These are phyloP conservation scores for Athene noctua DNA, from an alignment of 2,113 vertebrate species.

Conservation along the genomic window DNA sequence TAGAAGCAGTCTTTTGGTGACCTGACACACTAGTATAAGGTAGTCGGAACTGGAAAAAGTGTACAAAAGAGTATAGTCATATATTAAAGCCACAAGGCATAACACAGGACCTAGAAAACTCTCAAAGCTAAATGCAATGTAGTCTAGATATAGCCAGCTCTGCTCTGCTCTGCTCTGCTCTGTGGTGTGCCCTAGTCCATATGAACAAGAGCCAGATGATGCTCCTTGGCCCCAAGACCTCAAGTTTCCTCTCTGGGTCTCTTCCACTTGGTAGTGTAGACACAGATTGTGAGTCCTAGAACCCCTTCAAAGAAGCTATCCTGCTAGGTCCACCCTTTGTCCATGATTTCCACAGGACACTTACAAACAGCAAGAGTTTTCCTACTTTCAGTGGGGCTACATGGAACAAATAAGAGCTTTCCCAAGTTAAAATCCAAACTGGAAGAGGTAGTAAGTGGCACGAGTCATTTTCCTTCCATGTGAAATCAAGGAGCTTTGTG, in stretches of 20 bases:
- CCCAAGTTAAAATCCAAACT: background rate
- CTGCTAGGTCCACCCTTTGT: background rate
- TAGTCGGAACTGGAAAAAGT: background rate
- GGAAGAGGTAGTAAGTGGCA: background rate
- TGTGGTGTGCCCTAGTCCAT: background rate
- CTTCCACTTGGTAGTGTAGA: background rate
- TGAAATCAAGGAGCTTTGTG: background rate
- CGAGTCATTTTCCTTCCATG: background rate
- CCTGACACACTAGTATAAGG: background rate
- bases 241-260: background rate
- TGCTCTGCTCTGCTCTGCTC: background rate
- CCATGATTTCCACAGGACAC: background rate
- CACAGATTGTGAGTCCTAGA: background rate
- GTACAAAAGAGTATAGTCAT: background rate
- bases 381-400: background rate
- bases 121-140: background rate
- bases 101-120: background rate
- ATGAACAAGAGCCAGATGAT: background rate
- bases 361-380: background rate
- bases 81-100: background rate
- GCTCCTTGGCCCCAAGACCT: background rate
- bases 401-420: background rate
- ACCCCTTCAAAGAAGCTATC: background rate
- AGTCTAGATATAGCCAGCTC: background rate
- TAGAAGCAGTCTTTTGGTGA: background rate